A percentile compares a stretch with the other conserved stretches of the same genome.
phyloP scores from a whole-genome alignment of 2,113 vertebrate species.

The Antechinus stuartii region DNA sequence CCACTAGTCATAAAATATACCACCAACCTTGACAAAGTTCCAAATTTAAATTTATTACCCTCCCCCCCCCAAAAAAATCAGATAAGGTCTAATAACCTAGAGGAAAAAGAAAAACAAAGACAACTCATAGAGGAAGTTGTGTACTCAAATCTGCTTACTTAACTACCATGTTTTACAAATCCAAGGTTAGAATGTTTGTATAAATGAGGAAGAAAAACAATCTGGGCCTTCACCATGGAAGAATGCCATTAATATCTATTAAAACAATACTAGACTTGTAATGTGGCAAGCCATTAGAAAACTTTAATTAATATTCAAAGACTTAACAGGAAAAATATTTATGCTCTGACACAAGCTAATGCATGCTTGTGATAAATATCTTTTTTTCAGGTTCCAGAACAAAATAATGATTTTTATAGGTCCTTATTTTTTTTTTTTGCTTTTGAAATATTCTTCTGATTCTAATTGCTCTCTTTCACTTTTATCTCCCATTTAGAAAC shows the following conservation, averaged over 20 bases:
- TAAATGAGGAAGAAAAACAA: slow-evolving; percentile 19
- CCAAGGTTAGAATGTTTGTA: slow-evolving; percentile 3
- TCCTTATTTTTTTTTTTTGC: slow-evolving; percentile 13
- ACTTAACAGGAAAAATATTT: not conserved
- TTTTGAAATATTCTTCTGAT: not conserved
- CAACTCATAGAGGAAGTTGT: slow-evolving; percentile 6
- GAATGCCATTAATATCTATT: not conserved
- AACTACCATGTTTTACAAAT: not conserved
- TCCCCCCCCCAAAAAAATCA: not conserved
- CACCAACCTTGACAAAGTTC: not conserved
- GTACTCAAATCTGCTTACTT: slow-evolving; percentile 4
- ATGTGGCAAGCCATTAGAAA: not conserved
- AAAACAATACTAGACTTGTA: not conserved
- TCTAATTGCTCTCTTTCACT: not conserved
- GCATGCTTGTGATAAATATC: not conserved
- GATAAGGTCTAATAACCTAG: not conserved
- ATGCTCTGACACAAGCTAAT: not conserved
- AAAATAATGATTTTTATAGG: not conserved
- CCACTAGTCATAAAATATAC: not conserved
- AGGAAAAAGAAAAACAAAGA: slow-evolving; percentile 20
- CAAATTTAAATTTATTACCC: not conserved
- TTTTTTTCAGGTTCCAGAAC: slow-evolving; percentile 12
- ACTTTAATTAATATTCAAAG: not conserved
- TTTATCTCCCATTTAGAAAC: not conserved
- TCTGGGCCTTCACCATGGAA: not conserved